Base-by-base conservation (phyloP, 2,113 vertebrate species). In the Arizona elegans region DNA sequence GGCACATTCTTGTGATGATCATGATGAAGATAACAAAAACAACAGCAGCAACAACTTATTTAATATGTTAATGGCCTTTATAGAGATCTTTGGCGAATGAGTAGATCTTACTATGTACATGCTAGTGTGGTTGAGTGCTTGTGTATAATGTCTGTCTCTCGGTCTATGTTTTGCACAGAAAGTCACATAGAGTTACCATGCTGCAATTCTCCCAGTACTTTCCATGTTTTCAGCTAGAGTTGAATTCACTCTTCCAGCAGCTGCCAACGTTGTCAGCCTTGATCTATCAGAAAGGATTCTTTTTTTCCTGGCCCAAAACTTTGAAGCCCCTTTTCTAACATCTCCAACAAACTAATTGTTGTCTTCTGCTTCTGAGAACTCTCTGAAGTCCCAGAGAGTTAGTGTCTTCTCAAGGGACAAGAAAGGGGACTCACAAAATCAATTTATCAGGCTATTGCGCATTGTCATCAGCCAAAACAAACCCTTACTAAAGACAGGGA, bases 301-400 rank as follows among this genome's bases (percentile, higher is more conserved):
- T 86, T 50, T 59, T 97, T n/a, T 98, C 96, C 97, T 97, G 96
- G 97, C 98, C 88, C 3, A 96, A 97, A 98, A 98, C 98, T 98
- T 98, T 97, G 98, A 97, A 97, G 98, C 98, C 98, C 98, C 98
- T 98, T 47, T 98, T 98, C 98, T 98, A 98, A 99, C 98, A 98
- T 98, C 97, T 98, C 97, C 98, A 98, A 98, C 98, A 98, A 99
- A 98, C 98, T 99, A 99, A 99, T 99, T 99, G 99, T 99, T 99
- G 98, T 99, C 98, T 98, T 96, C 97, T 97, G 98, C 97, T 97
- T 98, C 96, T 1, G 91, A 90, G 97, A 98, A 97, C 97, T 96
- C 98, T 98, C 98, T 98, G 98, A 99, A 99, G 98, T 99, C 98
- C 98, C 98, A 98, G 98, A 94, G 97, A 98, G 98, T 99, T 99